Base-by-base conservation (phyloP, 2,113 vertebrate genomes). In the Ameiurus melas region DNA sequence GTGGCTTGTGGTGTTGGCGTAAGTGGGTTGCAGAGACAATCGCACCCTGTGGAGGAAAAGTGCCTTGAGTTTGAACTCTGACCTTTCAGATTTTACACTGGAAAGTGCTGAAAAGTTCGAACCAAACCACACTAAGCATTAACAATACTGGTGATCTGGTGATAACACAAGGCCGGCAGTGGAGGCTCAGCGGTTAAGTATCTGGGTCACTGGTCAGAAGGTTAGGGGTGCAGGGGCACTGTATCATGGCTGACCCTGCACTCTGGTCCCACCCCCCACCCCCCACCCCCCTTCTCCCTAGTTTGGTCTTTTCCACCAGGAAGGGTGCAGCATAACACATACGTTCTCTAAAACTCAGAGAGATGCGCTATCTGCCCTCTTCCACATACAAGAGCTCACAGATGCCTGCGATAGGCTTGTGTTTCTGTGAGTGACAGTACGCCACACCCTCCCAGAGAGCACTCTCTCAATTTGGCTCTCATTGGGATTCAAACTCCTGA, bases 1-100 rank as follows among this genome's bases (percentile, higher is more conserved):
- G 64, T 30, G 57, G 82, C 90, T 84, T 81, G 91, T 92, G 89
- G 43, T 36, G 55, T n/a, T 77, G 36, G 62, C 0, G 53, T 85
- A 83, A 90, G 84, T 39, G 85, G 57, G 62, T 36, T 68, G 33
- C 30, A 64, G 58, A 33, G 30, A 39, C 20, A 16, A 78, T 39
- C 16, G 1, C 27, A 43, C 17, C 17, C n/a, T 57, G 68, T 36
- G 68, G 68, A 68, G 64, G n/a, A 64, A 27, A 64, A 30, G 66
- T 68, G n/a, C 13, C 5, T 14, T 5, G 30, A 9, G 55, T 82
- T 64, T 33, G n/a, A 83, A 36, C 51, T 19, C 10, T 22, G 43
- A 20, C 51, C 30, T 68, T 53, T 58, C 51, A 0, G 27, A 57
- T 80, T 22, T 27, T 47, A 5, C 9, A 3, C 20, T 51, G 47